Percentiles rank a stretch among this genome's conserved stretches.
Evolutionary conservation across 2,888 invertebrate species (phyloP).

Genomic region (Heliconius ethilla): DNA sequence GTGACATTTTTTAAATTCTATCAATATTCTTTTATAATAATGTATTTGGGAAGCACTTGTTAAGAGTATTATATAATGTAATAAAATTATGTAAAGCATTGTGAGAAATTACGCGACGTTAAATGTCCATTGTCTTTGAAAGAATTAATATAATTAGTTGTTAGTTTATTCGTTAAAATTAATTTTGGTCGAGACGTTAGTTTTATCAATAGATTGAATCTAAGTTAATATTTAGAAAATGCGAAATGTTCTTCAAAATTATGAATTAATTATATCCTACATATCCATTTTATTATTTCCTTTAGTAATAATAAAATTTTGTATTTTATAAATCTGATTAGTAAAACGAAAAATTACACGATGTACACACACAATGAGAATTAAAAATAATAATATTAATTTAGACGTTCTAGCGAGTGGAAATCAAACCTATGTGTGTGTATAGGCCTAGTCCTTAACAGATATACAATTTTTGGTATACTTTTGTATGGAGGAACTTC

Average conservation of each 20-base stretch:
- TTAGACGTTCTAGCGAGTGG: neutral
- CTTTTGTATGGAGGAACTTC: too few relatives aligned
- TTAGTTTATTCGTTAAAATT: neutral
- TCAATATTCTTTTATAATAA: neutral
- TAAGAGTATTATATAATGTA: conserved; percentile 9
- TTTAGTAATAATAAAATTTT: too few relatives aligned
- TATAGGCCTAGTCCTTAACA: too few relatives aligned
- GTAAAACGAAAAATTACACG: neutral
- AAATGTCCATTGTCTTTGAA: neutral
- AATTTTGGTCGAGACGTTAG: neutral
- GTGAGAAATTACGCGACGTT: conserved; percentile 2
- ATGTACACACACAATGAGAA: neutral
- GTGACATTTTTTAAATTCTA: too few relatives aligned
- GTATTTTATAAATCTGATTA: neutral
- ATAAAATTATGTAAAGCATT: neutral
- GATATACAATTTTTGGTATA: too few relatives aligned
- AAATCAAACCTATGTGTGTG: too few relatives aligned
- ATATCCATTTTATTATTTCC: too few relatives aligned
- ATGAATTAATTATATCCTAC: neutral
- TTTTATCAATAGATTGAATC: neutral
- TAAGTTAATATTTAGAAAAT: neutral
- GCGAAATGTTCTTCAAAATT: neutral
- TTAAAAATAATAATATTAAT: neutral
- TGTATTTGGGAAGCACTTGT: neutral
- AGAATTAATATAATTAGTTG: neutral